A percentile compares a stretch with the other conserved stretches of the same genome.
These are phyloP conservation scores for Sebastes matsubarae DNA, from an alignment of 2,797 vertebrate species.

Conservation along the genomic window DNA sequence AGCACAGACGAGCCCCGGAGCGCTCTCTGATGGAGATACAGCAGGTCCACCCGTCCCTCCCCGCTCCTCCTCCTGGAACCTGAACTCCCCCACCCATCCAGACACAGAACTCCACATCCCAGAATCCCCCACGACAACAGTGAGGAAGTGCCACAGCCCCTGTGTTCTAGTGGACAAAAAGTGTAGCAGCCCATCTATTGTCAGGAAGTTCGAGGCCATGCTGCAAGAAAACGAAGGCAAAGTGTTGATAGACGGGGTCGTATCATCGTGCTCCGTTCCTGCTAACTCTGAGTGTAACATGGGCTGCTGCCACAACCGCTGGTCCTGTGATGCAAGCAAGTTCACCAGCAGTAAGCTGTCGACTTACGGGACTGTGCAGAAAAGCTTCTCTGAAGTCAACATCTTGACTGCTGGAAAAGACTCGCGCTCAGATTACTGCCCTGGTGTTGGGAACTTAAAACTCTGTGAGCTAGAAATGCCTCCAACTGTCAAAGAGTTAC, in stretches of 20 bases:
- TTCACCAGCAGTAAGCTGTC: conserved; percentile 76
- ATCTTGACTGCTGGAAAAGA: conserved; percentile 76
- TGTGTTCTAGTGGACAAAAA: conserved; percentile 72
- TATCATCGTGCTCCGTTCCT: conserved; percentile 67
- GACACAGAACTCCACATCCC: conserved; percentile 79
- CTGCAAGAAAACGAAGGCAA: conserved; percentile 84
- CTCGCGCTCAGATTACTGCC: conserved; percentile 43
- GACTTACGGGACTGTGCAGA: conserved; percentile 81
- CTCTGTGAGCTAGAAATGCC: conserved; percentile 45
- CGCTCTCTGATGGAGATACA: conserved; percentile 57
- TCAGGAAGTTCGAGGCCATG: conserved; percentile 80
- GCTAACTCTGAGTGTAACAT: conserved; percentile 75
- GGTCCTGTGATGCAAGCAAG: conserved; percentile 84
- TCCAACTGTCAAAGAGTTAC: conserved; percentile 54
- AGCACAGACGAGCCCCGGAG: conserved; percentile 52
- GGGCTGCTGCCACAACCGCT: conserved; percentile 85
- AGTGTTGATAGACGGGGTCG: conserved; percentile 69
- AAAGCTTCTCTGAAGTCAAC: conserved; percentile 86
- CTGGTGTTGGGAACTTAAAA: conserved; percentile 47
- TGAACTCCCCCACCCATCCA: conserved; percentile 74
- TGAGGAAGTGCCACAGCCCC: conserved; percentile 75
- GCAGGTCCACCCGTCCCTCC: conserved; percentile 88
- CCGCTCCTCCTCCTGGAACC: conserved; percentile 90
- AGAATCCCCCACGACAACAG: conserved; percentile 68
- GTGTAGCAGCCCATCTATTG: conserved; percentile 78